phyloP scores from a whole-genome alignment of 1,140 invertebrate species.

The Pararge aegeria region DNA sequence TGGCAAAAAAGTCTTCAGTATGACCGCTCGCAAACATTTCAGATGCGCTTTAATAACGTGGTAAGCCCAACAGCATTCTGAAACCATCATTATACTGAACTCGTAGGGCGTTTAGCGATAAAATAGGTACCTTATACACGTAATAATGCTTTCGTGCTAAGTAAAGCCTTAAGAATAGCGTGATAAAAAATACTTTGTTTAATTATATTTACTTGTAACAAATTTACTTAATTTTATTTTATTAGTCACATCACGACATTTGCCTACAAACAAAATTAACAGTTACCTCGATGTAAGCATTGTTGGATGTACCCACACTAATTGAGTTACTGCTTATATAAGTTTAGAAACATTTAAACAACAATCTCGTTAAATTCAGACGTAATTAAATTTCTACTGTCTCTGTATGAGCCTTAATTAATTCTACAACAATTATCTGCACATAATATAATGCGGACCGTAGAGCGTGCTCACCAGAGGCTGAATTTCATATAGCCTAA shows the following conservation, averaged over 20 bases:
- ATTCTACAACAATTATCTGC: conserved; percentile 23
- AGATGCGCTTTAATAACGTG: too few species aligned
- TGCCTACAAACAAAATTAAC: conserved; percentile 2
- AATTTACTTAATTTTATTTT: neutral
- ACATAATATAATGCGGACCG: conserved; percentile 20
- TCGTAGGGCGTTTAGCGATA: too few species aligned
- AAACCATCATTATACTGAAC: too few species aligned
- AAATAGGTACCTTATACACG: too few species aligned
- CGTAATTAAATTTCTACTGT: conserved; percentile 26
- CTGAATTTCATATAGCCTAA: conserved; percentile 31
- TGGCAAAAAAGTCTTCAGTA: too few species aligned
- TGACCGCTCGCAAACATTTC: too few species aligned
- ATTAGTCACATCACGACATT: neutral
- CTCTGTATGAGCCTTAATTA: conserved; percentile 21
- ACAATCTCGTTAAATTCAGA: conserved; percentile 15
- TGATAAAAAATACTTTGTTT: conserved; percentile 12
- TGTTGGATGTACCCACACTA: neutral
- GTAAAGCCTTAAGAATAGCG: conserved; percentile 2
- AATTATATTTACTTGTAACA: conserved; percentile 1
- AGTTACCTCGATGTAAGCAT: neutral
- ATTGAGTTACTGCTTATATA: neutral
- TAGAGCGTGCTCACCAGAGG: conserved; percentile 16
- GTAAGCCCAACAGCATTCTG: too few species aligned
- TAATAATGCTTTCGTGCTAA: conserved; percentile 11
- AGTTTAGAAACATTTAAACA: conserved; percentile 6